Evolutionary conservation across 2,888 invertebrate species (phyloP), one percentile per base, ranked within the genome.

Genomic region (Amphipyra tragopoginis): DNA sequence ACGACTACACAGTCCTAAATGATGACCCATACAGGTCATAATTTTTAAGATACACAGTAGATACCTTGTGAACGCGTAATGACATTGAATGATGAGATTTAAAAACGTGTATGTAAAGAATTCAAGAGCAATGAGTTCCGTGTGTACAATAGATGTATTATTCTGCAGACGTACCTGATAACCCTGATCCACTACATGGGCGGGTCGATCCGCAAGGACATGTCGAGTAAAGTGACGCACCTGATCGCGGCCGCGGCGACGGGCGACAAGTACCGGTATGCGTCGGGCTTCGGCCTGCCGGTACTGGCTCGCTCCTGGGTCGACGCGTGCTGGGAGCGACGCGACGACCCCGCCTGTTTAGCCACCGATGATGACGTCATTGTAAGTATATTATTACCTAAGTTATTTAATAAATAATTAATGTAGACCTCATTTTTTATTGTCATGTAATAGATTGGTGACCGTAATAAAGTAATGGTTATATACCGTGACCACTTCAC

Each of bases 111-210:
- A 39, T 11, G 15, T 33, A 15, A 29, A 26, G 33, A 36, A 42
- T 55, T 38, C 45, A 65, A 52, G 33, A 40, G 54, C 26, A 57
- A 50, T 44, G 21, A 55, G 43, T 54, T 45, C 36, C 5, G 34
- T 43, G 29, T 50, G 34, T 49, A 45, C 50, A 57, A 52, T 56
- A 36, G 43, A 5, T 47, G 59, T 73, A 53, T 68, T 61, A 40
- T 72, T 93, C 51, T 90, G 14, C 93, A 98, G 98, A 97, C 97
- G 83, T 96, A 96, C 90, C 95, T 99, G 89, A 97, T 98, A 81
- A 97, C 97, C 80, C 95, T 98, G 89, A 97, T 99, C 81, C 99
- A 99, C 95, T 97, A 97, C 89, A 99, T 99, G 99, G 99, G 99
- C 80, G 99, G 99, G 50, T 98, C 98, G 82, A 98, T 99, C 85